Evolutionary conservation across 2,888 invertebrate species (phyloP).

Genomic region (Agrochola macilenta): DNA sequence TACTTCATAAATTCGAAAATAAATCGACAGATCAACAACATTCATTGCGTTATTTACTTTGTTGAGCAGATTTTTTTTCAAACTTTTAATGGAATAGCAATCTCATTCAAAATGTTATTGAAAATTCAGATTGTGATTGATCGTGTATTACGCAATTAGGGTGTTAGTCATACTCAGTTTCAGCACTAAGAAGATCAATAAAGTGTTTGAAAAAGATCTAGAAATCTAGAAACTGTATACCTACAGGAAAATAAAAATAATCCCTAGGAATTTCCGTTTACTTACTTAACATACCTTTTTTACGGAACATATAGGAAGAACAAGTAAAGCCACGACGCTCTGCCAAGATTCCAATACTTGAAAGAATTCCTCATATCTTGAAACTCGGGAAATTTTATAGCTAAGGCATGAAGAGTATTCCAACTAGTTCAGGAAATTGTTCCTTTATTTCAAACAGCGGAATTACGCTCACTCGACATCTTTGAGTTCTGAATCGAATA

Average conservation of each 20-base stretch:
- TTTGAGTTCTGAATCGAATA: neutral
- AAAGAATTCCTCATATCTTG: conserved; percentile 53
- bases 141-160: too few species aligned
- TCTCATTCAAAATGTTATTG: too few species aligned
- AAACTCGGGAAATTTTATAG: conserved; percentile 24
- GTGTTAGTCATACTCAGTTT: neutral
- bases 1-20: too few species aligned
- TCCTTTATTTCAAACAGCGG: conserved; percentile 1
- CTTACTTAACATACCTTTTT: neutral
- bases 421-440: conserved; percentile 20
- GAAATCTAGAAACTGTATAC: neutral
- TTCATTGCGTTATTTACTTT: too few species aligned
- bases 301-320: conserved; percentile 11
- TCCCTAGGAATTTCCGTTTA: neutral
- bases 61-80: too few species aligned
- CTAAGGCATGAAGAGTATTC: conserved; percentile 28
- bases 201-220: neutral
- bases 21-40: too few species aligned
- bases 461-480: conserved; percentile 6
- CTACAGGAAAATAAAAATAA: neutral
- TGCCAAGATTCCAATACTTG: conserved; percentile 39
- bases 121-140: too few species aligned
- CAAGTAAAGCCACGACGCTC: conserved; percentile 4
- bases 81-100: too few species aligned
- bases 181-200: neutral